Conservation (phyloP, 2,113 vertebrate genomes). For the Ardeotis arabs region DNA sequence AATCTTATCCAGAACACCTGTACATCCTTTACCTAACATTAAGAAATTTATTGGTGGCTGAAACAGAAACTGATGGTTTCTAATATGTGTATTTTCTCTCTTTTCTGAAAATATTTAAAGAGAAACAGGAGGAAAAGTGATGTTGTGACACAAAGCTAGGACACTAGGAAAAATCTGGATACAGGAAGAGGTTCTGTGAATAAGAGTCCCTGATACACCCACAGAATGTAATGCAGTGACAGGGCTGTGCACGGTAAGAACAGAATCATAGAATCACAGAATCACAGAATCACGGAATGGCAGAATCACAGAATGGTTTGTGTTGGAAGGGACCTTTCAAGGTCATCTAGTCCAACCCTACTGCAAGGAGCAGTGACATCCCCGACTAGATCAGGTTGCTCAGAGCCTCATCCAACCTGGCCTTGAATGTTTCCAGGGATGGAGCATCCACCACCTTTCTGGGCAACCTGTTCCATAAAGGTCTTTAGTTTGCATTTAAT, state of each 20-base stretch:
- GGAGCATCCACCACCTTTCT: no score
- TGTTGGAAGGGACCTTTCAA: no score
- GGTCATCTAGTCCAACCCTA: no score
- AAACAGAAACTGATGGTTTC: not conserved
- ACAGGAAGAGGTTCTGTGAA: not conserved
- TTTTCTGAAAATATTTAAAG: not conserved
- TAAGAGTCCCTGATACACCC: not conserved
- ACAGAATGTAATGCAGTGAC: not conserved
- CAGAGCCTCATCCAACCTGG: no score
- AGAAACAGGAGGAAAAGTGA: not conserved
- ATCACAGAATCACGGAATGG: not conserved
- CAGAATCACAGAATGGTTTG: no score
- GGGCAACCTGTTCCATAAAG: not conserved
- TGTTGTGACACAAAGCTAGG: not conserved
- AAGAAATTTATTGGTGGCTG: not conserved
- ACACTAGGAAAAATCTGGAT: not conserved
- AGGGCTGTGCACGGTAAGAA: not conserved
- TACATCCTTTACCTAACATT: not conserved
- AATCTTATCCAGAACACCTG: not conserved
- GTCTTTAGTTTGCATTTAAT: not conserved
- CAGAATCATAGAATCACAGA: not conserved
- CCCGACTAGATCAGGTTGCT: no score
- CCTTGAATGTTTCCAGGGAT: no score
- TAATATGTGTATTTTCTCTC: not conserved
- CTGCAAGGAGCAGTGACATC: no score